Percentiles rank a stretch among this genome's conserved stretches.
phyloP scores from a whole-genome alignment of 2,113 vertebrate genomes.

The Gallinago paraguaiae region DNA sequence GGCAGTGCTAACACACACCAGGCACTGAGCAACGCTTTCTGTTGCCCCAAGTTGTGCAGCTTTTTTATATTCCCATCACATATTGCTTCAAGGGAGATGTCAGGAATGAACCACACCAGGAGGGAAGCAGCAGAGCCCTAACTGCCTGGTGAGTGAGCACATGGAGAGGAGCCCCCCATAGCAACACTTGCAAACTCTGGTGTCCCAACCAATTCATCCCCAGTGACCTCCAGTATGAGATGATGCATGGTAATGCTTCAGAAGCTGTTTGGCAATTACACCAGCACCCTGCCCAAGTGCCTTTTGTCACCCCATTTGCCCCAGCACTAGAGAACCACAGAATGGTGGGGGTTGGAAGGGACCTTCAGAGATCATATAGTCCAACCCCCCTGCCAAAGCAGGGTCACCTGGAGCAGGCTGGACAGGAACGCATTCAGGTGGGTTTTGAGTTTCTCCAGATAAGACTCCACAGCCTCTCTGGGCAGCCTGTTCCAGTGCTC shows the following conservation, averaged over 20 bases:
- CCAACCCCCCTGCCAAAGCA: neutral
- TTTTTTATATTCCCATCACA: neutral
- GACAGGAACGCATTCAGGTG: neutral
- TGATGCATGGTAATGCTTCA: neutral
- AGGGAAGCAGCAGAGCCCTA: neutral
- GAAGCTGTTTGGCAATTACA: neutral
- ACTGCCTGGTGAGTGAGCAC: neutral
- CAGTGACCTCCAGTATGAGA: neutral
- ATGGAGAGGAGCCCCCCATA: neutral
- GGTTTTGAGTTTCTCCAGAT: neutral
- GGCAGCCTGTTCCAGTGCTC: neutral
- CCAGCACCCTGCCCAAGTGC: neutral
- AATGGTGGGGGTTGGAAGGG: neutral
- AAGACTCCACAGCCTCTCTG: neutral
- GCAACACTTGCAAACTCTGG: neutral
- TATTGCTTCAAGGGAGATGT: neutral
- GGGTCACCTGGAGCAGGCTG: neutral
- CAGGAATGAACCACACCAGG: neutral
- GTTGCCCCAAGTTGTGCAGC: neutral
- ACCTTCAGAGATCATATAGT: neutral
- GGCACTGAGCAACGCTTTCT: neutral
- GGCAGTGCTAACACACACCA: neutral
- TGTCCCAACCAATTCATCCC: neutral
- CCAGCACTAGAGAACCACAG: neutral
- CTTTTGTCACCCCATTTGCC: neutral